Conservation (phyloP, 2,888 invertebrate genomes). For the Mimachlamys varia region DNA sequence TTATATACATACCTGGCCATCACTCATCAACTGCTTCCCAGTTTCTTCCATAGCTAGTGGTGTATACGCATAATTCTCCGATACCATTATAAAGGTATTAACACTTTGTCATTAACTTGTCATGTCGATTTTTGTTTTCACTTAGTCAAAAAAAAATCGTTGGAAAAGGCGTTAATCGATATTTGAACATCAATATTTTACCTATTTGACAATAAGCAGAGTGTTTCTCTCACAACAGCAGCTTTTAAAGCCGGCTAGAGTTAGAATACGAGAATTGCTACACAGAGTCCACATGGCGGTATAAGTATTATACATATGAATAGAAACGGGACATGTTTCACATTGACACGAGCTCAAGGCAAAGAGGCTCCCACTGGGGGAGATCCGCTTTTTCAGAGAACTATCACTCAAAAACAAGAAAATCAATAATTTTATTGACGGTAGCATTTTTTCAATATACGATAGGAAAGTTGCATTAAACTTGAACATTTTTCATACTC, state of each 20-base stretch:
- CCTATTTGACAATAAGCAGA: neutral
- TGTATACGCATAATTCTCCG: neutral
- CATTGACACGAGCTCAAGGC: neutral
- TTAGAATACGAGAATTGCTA: neutral
- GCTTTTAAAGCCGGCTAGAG: neutral
- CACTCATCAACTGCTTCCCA: neutral
- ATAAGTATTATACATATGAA: neutral
- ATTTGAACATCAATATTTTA: neutral
- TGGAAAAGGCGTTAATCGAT: neutral
- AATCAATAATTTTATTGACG: neutral
- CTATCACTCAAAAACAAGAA: neutral
- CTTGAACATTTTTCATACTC: too few species aligned
- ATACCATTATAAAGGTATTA: slow-evolving; percentile 1
- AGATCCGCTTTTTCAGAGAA: neutral
- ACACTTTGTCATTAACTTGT: neutral
- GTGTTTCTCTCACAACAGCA: neutral
- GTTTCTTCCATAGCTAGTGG: neutral
- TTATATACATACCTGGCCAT: neutral
- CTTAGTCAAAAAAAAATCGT: neutral
- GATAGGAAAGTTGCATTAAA: neutral
- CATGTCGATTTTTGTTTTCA: slow-evolving; percentile 1
- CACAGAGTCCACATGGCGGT: neutral
- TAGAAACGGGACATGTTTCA: neutral
- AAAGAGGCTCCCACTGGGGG: neutral
- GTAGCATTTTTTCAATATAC: neutral